Evolutionary conservation across 2,797 vertebrate species (phyloP).

Genomic region (Gymnothorax javanicus): DNA sequence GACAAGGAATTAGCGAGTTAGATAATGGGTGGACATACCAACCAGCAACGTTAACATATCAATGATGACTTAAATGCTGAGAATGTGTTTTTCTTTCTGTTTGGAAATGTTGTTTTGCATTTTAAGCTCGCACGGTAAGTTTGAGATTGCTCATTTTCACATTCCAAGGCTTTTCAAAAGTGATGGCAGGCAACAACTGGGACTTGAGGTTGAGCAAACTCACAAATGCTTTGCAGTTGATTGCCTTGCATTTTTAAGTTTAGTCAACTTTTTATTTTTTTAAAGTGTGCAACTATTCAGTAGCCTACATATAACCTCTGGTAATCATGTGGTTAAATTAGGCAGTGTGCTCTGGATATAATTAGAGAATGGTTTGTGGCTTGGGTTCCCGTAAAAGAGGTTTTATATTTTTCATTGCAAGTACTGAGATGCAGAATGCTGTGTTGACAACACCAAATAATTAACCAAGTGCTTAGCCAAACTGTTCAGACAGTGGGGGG

Average conservation of each 20-base stretch:
- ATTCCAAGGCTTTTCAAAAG: too few species aligned
- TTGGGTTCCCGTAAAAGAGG: constrained; percentile 43
- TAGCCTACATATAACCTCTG: neutral
- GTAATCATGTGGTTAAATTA: neutral
- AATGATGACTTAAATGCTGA: neutral
- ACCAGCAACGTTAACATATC: too few species aligned
- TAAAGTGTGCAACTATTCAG: neutral
- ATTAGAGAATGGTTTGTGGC: constrained; percentile 45
- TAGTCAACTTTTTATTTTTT: too few species aligned
- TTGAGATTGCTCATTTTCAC: too few species aligned
- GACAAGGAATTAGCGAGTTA: too few species aligned
- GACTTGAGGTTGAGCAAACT: too few species aligned
- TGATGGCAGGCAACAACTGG: too few species aligned
- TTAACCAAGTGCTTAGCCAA: constrained; percentile 34
- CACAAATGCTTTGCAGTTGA: too few species aligned
- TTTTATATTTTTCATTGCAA: constrained; percentile 36
- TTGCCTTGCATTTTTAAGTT: too few species aligned
- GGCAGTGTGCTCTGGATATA: constrained; percentile 24
- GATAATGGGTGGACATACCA: too few species aligned
- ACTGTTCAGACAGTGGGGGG: constrained; percentile 23
- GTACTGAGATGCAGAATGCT: constrained; percentile 43
- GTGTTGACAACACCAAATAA: constrained; percentile 39
- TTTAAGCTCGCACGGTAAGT: constrained; percentile 24
- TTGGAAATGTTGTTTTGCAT: neutral
- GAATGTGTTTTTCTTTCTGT: neutral